Evolutionary conservation across 2,113 vertebrate species (phyloP).

Genomic region (Natator depressus): DNA sequence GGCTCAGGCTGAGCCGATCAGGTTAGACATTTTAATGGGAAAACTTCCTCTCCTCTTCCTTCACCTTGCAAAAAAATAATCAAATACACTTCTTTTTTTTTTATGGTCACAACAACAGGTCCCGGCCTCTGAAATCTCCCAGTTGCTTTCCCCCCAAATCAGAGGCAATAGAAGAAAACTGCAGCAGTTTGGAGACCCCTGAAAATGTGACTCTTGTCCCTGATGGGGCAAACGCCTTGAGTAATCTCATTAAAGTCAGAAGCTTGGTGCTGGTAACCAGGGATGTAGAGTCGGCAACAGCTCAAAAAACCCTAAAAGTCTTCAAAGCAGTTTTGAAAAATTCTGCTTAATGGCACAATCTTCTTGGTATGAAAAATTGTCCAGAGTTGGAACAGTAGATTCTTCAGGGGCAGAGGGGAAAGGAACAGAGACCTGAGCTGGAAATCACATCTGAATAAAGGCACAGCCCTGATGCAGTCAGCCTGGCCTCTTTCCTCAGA

Average conservation of each 20-base stretch:
- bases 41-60: neutral
- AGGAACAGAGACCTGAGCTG: neutral
- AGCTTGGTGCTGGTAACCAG: neutral
- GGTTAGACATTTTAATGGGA: neutral
- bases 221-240: neutral
- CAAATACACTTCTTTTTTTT: neutral
- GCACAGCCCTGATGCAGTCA: neutral
- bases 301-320: neutral
- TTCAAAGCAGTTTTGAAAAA: neutral
- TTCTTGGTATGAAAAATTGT: slow-evolving; percentile 6
- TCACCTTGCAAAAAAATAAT: neutral
- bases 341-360: neutral
- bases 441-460: neutral
- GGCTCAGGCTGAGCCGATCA: neutral
- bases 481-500: neutral
- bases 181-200: neutral
- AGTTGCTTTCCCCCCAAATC: neutral
- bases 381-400: neutral
- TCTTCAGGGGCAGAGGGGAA: neutral
- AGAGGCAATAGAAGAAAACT: neutral
- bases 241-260: neutral
- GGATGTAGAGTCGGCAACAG: neutral
- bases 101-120: neutral
- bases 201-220: neutral
- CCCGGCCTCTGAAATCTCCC: neutral